phyloP scores from a whole-genome alignment of 2,888 invertebrate species.

The Volucella inanis region DNA sequence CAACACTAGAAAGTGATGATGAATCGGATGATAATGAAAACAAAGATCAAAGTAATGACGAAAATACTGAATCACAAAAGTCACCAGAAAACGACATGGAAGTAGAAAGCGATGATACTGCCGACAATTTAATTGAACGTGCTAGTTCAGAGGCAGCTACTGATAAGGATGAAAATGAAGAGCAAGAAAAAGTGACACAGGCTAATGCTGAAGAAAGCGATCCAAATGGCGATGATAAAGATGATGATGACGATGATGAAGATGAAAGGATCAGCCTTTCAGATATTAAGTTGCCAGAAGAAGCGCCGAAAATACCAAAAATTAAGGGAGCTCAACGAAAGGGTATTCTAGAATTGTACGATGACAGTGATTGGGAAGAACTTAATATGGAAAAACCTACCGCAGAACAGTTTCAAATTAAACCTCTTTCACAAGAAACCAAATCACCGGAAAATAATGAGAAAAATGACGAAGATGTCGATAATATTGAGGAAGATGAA shows the following conservation, averaged over 20 bases:
- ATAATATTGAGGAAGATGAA: conserved; percentile 31
- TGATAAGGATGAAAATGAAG: conserved; percentile 66
- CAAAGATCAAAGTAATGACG: conserved; percentile 45
- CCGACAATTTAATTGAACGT: conserved; percentile 21
- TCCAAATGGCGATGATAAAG: conserved; percentile 73
- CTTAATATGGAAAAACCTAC: conserved; percentile 81
- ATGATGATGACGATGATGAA: conserved; percentile 55
- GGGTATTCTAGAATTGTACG: conserved; percentile 84
- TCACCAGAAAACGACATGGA: conserved; percentile 59
- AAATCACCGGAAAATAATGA: conserved; percentile 56
- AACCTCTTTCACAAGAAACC: conserved; percentile 27
- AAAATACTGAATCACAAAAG: conserved; percentile 49
- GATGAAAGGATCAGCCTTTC: conserved; percentile 69
- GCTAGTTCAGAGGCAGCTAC: conserved; percentile 47
- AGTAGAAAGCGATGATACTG: conserved; percentile 47
- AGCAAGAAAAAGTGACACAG: conserved; percentile 75
- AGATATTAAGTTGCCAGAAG: conserved; percentile 75
- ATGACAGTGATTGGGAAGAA: conserved; percentile 84
- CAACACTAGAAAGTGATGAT: conserved; percentile 78
- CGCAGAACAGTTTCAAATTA: conserved; percentile 30
- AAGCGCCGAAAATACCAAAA: conserved; percentile 74
- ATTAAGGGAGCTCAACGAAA: conserved; percentile 79
- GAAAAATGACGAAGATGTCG: conserved; percentile 78
- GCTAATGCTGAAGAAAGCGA: conserved; percentile 64
- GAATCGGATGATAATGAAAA: conserved; percentile 55